These are phyloP conservation scores for Dryobotodes eremita DNA, from an alignment of 2,888 invertebrate genomes.

Conservation along the genomic window DNA sequence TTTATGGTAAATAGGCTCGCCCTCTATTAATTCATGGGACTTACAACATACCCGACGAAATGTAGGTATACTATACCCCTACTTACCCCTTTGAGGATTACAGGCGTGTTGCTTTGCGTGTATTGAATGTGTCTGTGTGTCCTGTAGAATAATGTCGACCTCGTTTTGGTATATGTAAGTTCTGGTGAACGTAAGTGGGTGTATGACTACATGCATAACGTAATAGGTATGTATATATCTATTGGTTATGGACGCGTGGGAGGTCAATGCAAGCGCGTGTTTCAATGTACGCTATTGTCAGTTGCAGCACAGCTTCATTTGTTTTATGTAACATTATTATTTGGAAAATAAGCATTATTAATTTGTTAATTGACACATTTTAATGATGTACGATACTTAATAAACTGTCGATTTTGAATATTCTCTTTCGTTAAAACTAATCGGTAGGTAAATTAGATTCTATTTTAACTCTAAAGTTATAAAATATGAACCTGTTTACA, in stretches of 20 bases:
- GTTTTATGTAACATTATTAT: slow-evolving; percentile 23
- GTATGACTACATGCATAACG: not conserved
- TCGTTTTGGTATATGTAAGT: slow-evolving; percentile 10
- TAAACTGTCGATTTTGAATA: not conserved
- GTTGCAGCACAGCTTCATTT: slow-evolving; percentile 4
- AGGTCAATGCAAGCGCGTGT: not conserved
- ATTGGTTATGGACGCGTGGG: not conserved
- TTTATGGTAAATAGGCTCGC: not conserved
- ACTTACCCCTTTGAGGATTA: not conserved
- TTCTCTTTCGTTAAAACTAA: not conserved
- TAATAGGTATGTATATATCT: not conserved
- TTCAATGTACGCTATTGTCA: slow-evolving; percentile 14
- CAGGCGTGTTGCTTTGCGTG: not conserved
- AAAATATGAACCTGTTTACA: not conserved
- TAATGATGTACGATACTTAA: not conserved
- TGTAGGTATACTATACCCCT: not conserved
- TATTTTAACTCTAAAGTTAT: not conserved
- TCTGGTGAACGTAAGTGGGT: not conserved
- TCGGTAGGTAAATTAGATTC: not conserved
- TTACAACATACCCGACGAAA: not conserved
- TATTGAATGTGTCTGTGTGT: not conserved
- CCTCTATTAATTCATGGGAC: not conserved
- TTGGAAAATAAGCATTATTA: slow-evolving; percentile 6
- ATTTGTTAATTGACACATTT: slow-evolving; percentile 6
- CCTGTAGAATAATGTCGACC: not conserved